Evolutionary conservation across 2,113 vertebrate species (phyloP).

Genomic region (Scomber scombrus): DNA sequence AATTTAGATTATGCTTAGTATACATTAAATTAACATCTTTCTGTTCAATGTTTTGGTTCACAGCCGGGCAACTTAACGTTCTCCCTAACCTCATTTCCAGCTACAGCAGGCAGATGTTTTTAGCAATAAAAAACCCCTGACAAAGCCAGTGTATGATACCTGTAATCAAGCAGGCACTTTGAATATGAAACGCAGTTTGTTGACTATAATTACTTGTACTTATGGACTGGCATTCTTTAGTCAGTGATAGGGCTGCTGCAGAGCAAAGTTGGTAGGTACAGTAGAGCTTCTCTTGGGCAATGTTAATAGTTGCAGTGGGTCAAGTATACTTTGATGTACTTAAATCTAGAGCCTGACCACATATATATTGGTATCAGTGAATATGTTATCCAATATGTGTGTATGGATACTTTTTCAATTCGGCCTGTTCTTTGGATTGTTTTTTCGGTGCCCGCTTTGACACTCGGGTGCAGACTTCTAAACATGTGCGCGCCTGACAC

Average conservation of each 20-base stretch:
- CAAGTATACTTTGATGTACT: conserved; percentile 24
- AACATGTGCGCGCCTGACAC: no score
- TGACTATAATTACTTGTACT: no score
- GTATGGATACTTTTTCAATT: no score
- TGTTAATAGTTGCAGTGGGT: conserved; percentile 4
- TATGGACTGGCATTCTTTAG: not conserved
- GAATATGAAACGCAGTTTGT: no score
- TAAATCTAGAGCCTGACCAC: not conserved
- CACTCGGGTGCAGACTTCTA: no score
- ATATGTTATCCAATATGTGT: no score
- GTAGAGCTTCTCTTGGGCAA: conserved; percentile 11
- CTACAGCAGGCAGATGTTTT: not conserved
- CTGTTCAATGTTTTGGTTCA: not conserved
- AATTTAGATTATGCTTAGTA: no score
- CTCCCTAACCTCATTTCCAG: not conserved
- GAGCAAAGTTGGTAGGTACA: not conserved
- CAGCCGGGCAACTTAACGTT: no score
- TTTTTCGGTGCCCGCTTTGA: no score
- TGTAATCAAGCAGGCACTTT: not conserved
- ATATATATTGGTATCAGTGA: no score
- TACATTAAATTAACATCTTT: not conserved
- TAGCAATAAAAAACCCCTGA: not conserved
- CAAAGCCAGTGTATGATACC: no score
- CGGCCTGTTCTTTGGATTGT: no score
- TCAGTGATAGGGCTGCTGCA: not conserved